phyloP scores from a whole-genome alignment of 2,888 invertebrate genomes.

The Drosophila koepferae region DNA sequence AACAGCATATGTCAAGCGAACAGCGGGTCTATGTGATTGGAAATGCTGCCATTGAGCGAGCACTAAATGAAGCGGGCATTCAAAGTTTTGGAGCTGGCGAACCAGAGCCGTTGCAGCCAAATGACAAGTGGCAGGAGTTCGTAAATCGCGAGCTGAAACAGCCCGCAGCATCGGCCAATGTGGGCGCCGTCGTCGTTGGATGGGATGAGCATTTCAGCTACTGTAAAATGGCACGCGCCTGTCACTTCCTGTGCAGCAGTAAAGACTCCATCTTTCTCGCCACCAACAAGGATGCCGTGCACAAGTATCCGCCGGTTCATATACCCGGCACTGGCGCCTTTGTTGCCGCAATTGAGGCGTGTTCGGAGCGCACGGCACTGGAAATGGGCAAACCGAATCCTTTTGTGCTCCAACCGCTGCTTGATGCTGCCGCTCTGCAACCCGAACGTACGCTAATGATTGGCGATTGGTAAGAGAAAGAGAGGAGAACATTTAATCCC shows the following conservation, averaged over 20 bases:
- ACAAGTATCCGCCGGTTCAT: constrained; percentile 90
- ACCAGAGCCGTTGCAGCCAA: constrained; percentile 80
- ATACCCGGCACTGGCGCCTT: constrained; percentile 94
- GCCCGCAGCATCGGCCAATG: constrained; percentile 87
- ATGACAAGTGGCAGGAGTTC: constrained; percentile 84
- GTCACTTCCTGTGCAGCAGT: constrained; percentile 91
- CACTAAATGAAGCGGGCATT: constrained; percentile 92
- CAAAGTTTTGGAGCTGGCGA: constrained; percentile 87
- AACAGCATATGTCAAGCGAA: constrained; percentile 86
- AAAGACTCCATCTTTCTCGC: constrained; percentile 93
- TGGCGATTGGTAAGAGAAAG: constrained; percentile 82
- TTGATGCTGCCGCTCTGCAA: constrained; percentile 90
- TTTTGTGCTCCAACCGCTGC: constrained; percentile 90
- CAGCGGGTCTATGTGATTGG: constrained; percentile 93
- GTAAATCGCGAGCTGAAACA: constrained; percentile 87
- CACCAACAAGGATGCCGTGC: constrained; percentile 96
- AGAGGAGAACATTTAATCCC: constrained; percentile 4
- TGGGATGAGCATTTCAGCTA: constrained; percentile 97
- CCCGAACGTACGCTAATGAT: constrained; percentile 89
- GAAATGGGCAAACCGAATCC: constrained; percentile 96
- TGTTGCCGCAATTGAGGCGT: constrained; percentile 93
- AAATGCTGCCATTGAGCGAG: constrained; percentile 91
- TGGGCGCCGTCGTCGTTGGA: constrained; percentile 97
- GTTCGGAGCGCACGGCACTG: constrained; percentile 91
- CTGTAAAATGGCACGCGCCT: constrained; percentile 95